Conservation (phyloP, 2,888 invertebrate species). For the Pollenia amentaria region DNA sequence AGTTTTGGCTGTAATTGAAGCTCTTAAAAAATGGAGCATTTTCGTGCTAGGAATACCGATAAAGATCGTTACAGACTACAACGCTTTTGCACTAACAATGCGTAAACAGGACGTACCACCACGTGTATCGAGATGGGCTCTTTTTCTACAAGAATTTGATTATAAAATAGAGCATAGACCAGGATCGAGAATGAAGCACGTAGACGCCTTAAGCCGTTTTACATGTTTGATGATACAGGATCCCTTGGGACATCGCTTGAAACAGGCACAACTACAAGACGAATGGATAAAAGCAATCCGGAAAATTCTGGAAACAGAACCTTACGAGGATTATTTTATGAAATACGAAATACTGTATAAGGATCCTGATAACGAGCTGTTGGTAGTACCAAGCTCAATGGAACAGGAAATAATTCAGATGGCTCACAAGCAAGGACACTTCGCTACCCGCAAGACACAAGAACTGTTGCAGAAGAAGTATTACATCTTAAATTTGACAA, state of each 20-base stretch:
- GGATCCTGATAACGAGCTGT: slow-evolving; percentile 55
- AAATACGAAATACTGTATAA: neutral
- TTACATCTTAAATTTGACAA: neutral
- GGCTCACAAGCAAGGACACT: neutral
- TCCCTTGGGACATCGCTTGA: slow-evolving; percentile 30
- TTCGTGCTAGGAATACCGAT: neutral
- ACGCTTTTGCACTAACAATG: neutral
- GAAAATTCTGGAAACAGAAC: neutral
- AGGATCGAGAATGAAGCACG: slow-evolving; percentile 61
- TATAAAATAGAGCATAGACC: slow-evolving; percentile 66
- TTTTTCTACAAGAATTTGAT: slow-evolving; percentile 67
- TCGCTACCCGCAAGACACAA: neutral
- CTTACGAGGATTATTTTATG: neutral
- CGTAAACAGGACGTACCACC: neutral
- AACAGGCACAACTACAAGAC: slow-evolving; percentile 42
- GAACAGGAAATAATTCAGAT: no score
- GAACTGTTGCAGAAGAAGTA: neutral
- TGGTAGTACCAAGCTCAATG: no score
- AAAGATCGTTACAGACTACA: neutral
- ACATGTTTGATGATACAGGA: slow-evolving; percentile 32
- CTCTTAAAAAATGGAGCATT: neutral
- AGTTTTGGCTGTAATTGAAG: slow-evolving; percentile 1
- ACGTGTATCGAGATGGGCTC: slow-evolving; percentile 57
- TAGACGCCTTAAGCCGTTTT: slow-evolving; percentile 67
- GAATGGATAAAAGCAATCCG: slow-evolving; percentile 21